Base-by-base conservation (phyloP, 2,797 vertebrate genomes). In the Gila robusta region DNA sequence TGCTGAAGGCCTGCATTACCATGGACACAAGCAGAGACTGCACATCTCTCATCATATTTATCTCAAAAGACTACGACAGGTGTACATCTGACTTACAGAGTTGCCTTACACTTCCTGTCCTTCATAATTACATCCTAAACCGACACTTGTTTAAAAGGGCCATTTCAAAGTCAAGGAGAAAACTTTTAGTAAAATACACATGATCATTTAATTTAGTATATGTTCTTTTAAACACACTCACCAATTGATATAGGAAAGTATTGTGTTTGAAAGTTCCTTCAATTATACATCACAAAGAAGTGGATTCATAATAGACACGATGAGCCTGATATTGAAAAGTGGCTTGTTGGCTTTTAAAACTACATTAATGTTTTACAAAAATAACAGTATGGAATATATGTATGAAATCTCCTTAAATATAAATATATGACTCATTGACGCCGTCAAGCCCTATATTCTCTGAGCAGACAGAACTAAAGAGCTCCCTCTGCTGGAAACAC, bases 11-110 rank as follows among this genome's bases (percentile, higher is more conserved):
- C 70, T 88, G 59, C 7, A 90, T 93, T 89, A 83, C 92, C 92
- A 92, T 93, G 92, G 92, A 92, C 93, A 93, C 92, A 84, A 84
- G 87, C 82, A 78, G 66, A 87, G 83, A 89, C 86, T 70, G 59
- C 70, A 85, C 84, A 73, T 80, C 70, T 74, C 59, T 66, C 8
- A 74, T 64, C 28, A 73, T 86, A 52, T 66, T 87, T 67, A 26
- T 84, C 41, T 79, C 81, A 72, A 89, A 79, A 81, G 76, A 26
- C 69, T 78, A 72, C 59, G 77, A 86, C 74, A 86, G 86, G 79
- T 83, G 54, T 80, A 64, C 39, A 23, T 86, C 41, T 74, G 78
- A 86, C 56, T 74, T 79, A 44, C 37, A 73, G 56, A 73, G 41
- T 52, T 41, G 16, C 69, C 52, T 47, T 77, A 41, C 69, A 52